These are phyloP conservation scores for Triplophysa yarkandensis DNA, from an alignment of 2,797 vertebrate species.

Conservation along the genomic window DNA sequence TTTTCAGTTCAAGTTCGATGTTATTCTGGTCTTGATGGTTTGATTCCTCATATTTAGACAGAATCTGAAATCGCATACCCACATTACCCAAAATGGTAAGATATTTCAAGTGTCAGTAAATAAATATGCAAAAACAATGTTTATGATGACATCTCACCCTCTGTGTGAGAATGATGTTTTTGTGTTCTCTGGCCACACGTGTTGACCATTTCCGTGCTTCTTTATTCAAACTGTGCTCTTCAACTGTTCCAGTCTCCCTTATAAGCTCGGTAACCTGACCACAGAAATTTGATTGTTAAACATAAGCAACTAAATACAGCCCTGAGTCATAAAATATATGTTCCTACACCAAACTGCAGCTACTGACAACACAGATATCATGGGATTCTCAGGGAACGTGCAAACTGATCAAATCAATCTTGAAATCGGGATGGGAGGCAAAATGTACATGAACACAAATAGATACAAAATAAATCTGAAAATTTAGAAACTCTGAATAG, in stretches of 20 bases:
- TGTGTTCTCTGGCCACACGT: constrained; percentile 90
- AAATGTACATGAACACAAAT: too few species aligned
- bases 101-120: background rate
- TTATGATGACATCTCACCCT: constrained; percentile 73
- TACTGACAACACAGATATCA: too few species aligned
- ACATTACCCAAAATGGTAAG: background rate
- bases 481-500: too few species aligned
- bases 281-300: background rate
- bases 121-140: background rate
- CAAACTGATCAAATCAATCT: too few species aligned
- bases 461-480: too few species aligned
- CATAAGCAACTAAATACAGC: background rate
- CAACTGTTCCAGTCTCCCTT: constrained; percentile 84
- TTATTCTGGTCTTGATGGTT: constrained; percentile 79
- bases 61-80: constrained; percentile 68
- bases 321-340: background rate
- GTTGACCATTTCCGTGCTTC: constrained; percentile 96
- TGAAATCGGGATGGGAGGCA: too few species aligned
- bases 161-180: constrained; percentile 89
- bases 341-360: too few species aligned
- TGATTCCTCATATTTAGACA: constrained; percentile 84
- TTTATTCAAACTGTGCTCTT: constrained; percentile 95
- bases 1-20: constrained; percentile 87
- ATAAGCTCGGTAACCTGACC: constrained; percentile 85
- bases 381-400: too few species aligned